A percentile compares a stretch with the other conserved stretches of the same genome.
Conservation (phyloP, 2,797 vertebrate genomes). For the Syndactyla subalaris region DNA sequence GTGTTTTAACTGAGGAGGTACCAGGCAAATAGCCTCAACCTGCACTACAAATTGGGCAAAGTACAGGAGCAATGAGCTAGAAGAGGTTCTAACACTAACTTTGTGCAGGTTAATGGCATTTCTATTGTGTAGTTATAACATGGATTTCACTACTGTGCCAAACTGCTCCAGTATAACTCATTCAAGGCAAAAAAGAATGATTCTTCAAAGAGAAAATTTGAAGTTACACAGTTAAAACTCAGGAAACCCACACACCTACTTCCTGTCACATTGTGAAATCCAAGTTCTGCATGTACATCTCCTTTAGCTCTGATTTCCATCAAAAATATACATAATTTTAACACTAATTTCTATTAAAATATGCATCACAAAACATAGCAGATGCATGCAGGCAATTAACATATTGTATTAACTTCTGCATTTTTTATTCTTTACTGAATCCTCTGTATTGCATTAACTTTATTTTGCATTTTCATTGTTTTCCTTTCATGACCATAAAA, state of each 20-base stretch:
- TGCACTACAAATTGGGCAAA: neutral
- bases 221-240: conserved; percentile 1
- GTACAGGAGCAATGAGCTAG: neutral
- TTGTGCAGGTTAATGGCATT: neutral
- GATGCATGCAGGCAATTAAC: conserved; percentile 44
- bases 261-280: neutral
- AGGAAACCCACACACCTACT: neutral
- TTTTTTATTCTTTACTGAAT: conserved; percentile 38
- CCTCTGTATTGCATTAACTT: conserved; percentile 26
- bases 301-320: conserved; percentile 5
- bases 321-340: neutral
- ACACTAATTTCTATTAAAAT: conserved; percentile 10
- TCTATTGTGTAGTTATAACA: neutral
- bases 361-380: conserved; percentile 40
- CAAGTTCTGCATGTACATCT: neutral
- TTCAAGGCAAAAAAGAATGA: neutral
- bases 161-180: neutral
- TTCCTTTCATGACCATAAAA: conserved; percentile 23
- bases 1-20: neutral
- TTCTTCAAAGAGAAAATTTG: neutral
- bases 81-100: neutral
- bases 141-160: neutral
- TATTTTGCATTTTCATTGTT: conserved; percentile 53
- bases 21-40: neutral
- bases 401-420: conserved; percentile 41